These are phyloP conservation scores for Heliangelus exortis DNA, from an alignment of 2,797 vertebrate genomes.

Conservation along the genomic window DNA sequence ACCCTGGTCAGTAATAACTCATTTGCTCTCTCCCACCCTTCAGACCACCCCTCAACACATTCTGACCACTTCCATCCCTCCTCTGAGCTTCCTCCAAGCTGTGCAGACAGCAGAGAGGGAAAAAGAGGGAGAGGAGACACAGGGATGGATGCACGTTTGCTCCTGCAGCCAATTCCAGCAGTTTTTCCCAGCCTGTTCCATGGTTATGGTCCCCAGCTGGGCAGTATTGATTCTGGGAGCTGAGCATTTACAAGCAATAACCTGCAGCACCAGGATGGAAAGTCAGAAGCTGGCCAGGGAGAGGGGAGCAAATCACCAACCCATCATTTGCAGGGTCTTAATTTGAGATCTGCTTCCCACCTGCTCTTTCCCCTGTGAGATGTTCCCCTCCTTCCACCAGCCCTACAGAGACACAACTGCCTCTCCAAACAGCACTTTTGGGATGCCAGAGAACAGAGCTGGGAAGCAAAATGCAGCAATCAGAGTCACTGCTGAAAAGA, in stretches of 20 bases:
- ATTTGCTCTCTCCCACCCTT: not conserved
- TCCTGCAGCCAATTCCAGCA: conserved; percentile 15
- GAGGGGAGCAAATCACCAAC: not conserved
- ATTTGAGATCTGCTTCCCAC: not conserved
- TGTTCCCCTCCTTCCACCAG: not conserved
- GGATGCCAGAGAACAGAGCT: not conserved
- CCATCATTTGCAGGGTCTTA: not conserved
- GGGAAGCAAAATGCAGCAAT: not conserved
- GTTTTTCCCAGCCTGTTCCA: not conserved
- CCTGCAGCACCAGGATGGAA: not conserved
- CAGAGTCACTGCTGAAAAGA: not conserved
- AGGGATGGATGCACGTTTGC: not conserved
- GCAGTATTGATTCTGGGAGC: not conserved
- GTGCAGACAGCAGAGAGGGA: not conserved
- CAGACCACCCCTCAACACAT: not conserved
- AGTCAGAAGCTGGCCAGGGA: not conserved
- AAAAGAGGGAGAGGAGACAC: not conserved
- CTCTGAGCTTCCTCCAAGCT: not conserved
- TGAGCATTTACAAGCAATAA: not conserved
- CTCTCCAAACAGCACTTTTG: not conserved
- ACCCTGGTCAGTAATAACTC: not conserved
- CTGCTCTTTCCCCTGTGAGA: not conserved
- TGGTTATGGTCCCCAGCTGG: conserved; percentile 25
- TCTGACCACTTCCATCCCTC: not conserved
- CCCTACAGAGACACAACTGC: not conserved